Percentiles rank a stretch among this genome's conserved stretches.
phyloP scores from a whole-genome alignment of 2,888 invertebrate genomes.

The Tachina lurida region DNA sequence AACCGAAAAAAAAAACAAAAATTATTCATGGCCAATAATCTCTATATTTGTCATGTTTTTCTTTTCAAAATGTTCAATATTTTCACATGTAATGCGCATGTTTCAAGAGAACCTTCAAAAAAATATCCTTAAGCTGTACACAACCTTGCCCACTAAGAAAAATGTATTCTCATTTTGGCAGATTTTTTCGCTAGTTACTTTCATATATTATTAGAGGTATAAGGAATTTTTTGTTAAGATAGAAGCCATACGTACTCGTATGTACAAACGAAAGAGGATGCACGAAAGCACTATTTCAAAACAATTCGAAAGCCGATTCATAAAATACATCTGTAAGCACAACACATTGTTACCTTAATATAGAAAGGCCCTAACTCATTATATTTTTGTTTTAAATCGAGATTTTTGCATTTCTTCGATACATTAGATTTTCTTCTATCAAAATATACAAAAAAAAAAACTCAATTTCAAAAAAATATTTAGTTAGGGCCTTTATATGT shows the following conservation, averaged over 20 bases:
- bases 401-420: no score
- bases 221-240: background rate
- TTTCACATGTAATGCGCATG: constrained; percentile 48
- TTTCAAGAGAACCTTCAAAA: constrained; percentile 19
- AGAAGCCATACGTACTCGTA: background rate
- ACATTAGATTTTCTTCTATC: no score
- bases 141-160: constrained; percentile 57
- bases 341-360: no score
- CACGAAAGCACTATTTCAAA: no score
- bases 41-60: constrained; percentile 3
- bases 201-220: background rate
- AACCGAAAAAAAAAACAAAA: background rate
- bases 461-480: no score
- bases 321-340: no score
- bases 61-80: constrained; percentile 21
- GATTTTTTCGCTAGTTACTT: background rate
- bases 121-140: constrained; percentile 37
- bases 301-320: no score
- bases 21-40: background rate
- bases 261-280: no score
- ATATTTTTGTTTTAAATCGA: no score
- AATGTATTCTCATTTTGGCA: background rate
- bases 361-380: no score
- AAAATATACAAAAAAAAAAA: no score
- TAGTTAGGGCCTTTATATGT: no score